Evolutionary conservation across 2,888 invertebrate genomes (phyloP).

Genomic region (Muscina levida): DNA sequence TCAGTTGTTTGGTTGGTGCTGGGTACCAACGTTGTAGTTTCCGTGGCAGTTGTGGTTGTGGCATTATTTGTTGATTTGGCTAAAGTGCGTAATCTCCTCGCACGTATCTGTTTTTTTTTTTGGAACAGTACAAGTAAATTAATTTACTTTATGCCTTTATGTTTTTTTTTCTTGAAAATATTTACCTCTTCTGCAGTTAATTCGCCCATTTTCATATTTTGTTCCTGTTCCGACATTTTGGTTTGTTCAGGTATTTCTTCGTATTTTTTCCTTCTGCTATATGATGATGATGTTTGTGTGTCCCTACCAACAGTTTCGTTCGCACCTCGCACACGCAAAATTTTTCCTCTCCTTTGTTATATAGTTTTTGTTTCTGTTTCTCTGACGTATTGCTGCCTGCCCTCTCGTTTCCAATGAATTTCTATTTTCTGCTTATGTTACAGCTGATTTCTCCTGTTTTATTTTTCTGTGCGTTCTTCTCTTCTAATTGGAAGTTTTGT

Average conservation of each 20-base stretch:
- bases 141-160: neutral
- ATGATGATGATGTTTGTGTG: too few species aligned
- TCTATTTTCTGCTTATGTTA: slow-evolving; percentile 23
- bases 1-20: slow-evolving; percentile 57
- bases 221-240: slow-evolving; percentile 68
- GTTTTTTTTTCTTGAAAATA: slow-evolving; percentile 68
- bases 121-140: neutral
- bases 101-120: slow-evolving; percentile 75
- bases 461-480: too few species aligned
- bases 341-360: slow-evolving; percentile 54
- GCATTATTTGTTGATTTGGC: slow-evolving; percentile 71
- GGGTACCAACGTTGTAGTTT: slow-evolving; percentile 19
- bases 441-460: slow-evolving; percentile 63
- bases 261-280: neutral
- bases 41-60: slow-evolving; percentile 50
- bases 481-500: slow-evolving; percentile 38
- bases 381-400: slow-evolving; percentile 55
- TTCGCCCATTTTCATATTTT: slow-evolving; percentile 80
- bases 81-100: slow-evolving; percentile 76
- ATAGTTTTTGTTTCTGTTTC: too few species aligned
- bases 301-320: slow-evolving; percentile 32
- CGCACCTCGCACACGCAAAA: slow-evolving; percentile 3
- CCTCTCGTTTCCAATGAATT: slow-evolving; percentile 34
- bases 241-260: slow-evolving; percentile 17
- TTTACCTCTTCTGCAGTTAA: slow-evolving; percentile 93